Base-by-base conservation (phyloP, 2,888 invertebrate species). In the Meiosimyza platycephala region DNA sequence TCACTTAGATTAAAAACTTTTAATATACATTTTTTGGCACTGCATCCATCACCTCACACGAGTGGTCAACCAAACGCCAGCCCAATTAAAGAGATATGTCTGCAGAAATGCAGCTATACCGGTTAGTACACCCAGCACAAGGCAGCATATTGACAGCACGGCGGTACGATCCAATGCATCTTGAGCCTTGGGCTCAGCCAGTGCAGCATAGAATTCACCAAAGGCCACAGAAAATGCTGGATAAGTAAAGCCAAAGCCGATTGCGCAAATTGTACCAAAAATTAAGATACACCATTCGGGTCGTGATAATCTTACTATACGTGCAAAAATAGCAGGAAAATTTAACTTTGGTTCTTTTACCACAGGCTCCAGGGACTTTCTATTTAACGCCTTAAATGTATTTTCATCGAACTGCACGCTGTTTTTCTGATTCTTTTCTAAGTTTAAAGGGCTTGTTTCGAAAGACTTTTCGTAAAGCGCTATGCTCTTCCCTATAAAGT, bases 151-250 rank as follows among this genome's bases (percentile, higher is more conserved):
- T 0, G 93, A 91, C 52, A 92, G 92, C 15, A 89, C 81, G 2
- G 90, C 89, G 0, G 92, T 91, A 75, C 91, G 88, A 0, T 84
- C 77, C 9, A 91, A 85, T 0, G 93, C 91, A 51, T 88, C 88
- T 0, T 88, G 89, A 13, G 88, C 88, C 76, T 93, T 90, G 1
- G 88, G 84, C 72, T 89, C 86, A 1, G 92, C 90, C 79, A 94
- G 88, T 76, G 93, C 91, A 88, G 91, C 91, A 79, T 94, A 92
- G 12, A 94, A 92, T 82, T 94, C 93, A 59, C 94, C 94, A 80
- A 94, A 94, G 3, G 94, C 88, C 0, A 94, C 89, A 0, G 94
- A 92, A 81, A 94, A 94, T 6, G 91, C 90, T 0, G 94, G 94
- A 81, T 94, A 92, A 0, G 92, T 90, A 0, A 91, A 89, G 0